Conservation (phyloP, 2,797 vertebrate species). For the Crocidura indochinensis region DNA sequence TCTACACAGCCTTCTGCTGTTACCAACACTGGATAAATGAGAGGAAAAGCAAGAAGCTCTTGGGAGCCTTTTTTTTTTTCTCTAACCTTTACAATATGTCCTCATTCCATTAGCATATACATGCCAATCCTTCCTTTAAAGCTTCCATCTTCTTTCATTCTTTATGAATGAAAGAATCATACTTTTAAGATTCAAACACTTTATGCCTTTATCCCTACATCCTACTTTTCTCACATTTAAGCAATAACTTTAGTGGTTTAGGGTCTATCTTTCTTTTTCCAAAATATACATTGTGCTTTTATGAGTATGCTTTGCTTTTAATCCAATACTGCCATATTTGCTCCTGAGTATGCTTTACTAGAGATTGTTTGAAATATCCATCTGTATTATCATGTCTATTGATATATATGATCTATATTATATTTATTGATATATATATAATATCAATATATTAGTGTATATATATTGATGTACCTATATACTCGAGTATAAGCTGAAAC, state of each 20-base stretch:
- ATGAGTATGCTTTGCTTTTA: not conserved
- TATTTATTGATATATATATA: no score
- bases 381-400: not conserved
- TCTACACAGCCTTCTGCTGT: not conserved
- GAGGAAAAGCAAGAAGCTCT: not conserved
- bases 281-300: not conserved
- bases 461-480: no score
- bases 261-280: constrained; percentile 13
- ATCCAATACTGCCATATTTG: not conserved
- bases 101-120: not conserved
- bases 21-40: not conserved
- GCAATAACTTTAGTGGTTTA: not conserved
- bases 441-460: no score
- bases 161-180: not conserved
- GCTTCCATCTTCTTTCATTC: not conserved
- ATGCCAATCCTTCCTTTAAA: not conserved
- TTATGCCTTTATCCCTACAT: not conserved
- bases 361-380: not conserved
- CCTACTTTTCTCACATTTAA: not conserved
- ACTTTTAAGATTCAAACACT: constrained; percentile 1
- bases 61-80: not conserved
- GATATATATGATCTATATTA: no score
- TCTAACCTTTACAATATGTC: not conserved
- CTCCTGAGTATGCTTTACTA: not conserved
- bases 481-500: no score